phyloP scores from a whole-genome alignment of 2,113 vertebrate species.

The Gopherus evgoodei region DNA sequence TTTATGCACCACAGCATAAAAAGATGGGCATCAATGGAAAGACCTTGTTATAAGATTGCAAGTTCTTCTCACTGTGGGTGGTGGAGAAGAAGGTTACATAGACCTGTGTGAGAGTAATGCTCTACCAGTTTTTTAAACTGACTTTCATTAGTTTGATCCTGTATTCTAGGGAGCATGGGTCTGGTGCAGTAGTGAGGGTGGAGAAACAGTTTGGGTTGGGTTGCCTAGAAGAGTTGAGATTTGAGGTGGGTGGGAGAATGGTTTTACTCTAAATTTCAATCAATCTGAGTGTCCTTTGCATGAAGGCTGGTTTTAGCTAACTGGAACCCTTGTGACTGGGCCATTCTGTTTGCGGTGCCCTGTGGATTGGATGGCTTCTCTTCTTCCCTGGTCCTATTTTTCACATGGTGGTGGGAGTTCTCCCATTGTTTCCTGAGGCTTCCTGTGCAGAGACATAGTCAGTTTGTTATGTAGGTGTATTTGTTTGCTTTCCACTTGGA shows the following conservation, averaged over 20 bases:
- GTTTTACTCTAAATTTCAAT: background rate
- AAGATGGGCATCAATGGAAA: background rate
- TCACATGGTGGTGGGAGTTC: rapidly evolving
- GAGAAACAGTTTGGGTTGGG: rapidly evolving
- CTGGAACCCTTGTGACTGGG: background rate
- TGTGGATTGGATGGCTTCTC: rapidly evolving
- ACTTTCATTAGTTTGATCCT: background rate
- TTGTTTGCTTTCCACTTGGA: rapidly evolving
- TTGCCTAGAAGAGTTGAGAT: background rate
- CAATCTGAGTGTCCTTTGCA: background rate
- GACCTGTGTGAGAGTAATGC: background rate
- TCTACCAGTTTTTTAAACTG: background rate
- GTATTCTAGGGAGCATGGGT: background rate
- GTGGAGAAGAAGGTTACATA: background rate
- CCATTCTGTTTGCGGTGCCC: rapidly evolving
- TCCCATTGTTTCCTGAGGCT: rapidly evolving
- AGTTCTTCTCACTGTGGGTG: background rate
- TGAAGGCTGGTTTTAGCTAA: rapidly evolving
- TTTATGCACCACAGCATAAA: background rate
- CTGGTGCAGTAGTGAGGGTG: background rate
- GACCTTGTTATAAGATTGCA: background rate
- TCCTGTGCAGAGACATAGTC: rapidly evolving
- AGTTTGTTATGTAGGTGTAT: background rate
- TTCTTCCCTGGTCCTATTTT: background rate
- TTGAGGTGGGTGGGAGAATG: background rate